Evolutionary conservation across 2,797 vertebrate species (phyloP), one percentile per base, ranked within the genome.

Genomic region (Hypotaenidia okinawae): DNA sequence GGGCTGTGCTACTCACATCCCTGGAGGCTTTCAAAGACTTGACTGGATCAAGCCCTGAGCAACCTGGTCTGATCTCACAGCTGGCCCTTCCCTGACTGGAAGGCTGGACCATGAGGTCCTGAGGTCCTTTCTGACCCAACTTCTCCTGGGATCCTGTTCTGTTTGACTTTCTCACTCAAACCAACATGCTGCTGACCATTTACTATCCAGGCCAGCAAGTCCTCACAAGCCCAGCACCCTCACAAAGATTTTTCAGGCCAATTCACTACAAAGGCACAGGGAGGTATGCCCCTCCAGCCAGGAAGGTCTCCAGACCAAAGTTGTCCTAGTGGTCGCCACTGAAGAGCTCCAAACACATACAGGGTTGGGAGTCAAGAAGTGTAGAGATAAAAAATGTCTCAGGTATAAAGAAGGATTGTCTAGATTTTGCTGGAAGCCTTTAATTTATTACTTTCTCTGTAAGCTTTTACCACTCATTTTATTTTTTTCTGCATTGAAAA

Each of bases 391-490:
- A 72, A 13, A 64, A 39, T 4, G 13, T 24, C 49, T 80, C 49
- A 25, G 21, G 32, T 84, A 55, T 23, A 82, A 84, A 62, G 37
- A 85, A 79, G 14, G 35, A 82, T 79, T 77, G 92, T 77, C 70
- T 51, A 79, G 52, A 67, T 77, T 41, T 23, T 45, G 69, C 49
- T 52, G 21, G 33, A 58, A 83, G 69, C 49, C 88, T 83, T 59
- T 61, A 58, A 25, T 79, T 62, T 61, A 43, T 18, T 49, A 45
- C 62, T 73, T 77, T 77, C 33, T 57, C 51, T 41, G 17, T 35
- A 51, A 76, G 54, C 19, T 90, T 90, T 64, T 39, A 85, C 58
- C 66, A 8, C 37, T 79, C 9, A 18, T n/a, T 68, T 81, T 73
- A 23, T 15, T 66, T 69, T 69, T 35, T 76, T 85, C 75, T 14